These are phyloP conservation scores for Paguma larvata DNA, from an alignment of 2,797 vertebrate genomes.

Conservation along the genomic window DNA sequence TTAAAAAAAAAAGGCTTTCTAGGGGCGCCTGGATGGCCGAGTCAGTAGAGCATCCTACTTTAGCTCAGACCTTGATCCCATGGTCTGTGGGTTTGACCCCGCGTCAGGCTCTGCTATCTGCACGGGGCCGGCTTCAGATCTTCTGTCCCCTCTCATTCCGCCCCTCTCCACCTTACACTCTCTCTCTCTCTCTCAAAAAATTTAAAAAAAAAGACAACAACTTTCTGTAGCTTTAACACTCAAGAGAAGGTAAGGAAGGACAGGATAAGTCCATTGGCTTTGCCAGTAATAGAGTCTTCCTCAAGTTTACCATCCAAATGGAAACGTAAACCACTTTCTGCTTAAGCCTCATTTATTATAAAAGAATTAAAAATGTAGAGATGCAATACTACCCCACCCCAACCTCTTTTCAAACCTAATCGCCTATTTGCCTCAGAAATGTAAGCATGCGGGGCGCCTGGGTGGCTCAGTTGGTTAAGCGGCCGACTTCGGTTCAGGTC, in stretches of 20 bases:
- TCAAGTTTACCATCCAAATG: background rate
- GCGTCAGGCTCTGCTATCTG: too few relatives aligned
- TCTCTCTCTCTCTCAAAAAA: too few relatives aligned
- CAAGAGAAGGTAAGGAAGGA: background rate
- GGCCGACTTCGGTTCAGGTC: too few relatives aligned
- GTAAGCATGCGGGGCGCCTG: background rate
- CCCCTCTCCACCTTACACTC: too few relatives aligned
- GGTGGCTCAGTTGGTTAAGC: too few relatives aligned
- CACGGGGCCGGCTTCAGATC: too few relatives aligned
- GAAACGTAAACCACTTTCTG: background rate
- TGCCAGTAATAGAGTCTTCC: background rate
- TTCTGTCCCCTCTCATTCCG: too few relatives aligned
- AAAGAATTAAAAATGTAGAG: background rate
- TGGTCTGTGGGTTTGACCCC: too few relatives aligned
- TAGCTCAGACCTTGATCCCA: too few relatives aligned
- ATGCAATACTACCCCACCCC: background rate
- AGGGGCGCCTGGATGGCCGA: too few relatives aligned
- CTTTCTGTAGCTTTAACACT: background rate
- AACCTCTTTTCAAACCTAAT: background rate
- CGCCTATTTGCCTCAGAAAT: background rate
- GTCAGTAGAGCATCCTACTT: too few relatives aligned
- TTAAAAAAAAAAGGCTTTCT: too few relatives aligned
- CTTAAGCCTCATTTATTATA: background rate
- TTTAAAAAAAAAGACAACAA: background rate
- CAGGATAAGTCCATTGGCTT: background rate